Evolutionary conservation across 2,888 invertebrate species (phyloP).

Genomic region (Lacanobia wlatinum): DNA sequence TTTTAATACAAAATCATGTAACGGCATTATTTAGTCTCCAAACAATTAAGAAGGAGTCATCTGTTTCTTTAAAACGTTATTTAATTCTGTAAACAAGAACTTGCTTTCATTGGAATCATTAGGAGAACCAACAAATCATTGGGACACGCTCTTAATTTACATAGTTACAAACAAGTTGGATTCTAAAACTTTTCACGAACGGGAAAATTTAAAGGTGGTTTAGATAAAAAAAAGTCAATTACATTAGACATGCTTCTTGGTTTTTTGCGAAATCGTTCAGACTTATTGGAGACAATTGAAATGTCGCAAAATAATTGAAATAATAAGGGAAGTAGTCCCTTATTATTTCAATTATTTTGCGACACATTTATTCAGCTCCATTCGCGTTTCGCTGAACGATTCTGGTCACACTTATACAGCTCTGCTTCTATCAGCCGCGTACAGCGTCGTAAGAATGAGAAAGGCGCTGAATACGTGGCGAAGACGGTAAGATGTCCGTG

Average conservation of each 20-base stretch:
- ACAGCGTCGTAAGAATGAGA: no score
- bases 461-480: no score
- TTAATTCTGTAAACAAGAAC: slow-evolving; percentile 62
- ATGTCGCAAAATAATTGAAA: no score
- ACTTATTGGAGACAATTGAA: slow-evolving; percentile 5
- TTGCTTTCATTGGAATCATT: slow-evolving; percentile 57
- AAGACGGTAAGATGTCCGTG: no score
- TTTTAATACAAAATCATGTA: neutral
- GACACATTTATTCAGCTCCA: no score
- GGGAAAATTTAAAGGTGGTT: no score
- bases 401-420: no score
- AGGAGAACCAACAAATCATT: slow-evolving; percentile 16
- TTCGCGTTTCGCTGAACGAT: no score
- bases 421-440: no score
- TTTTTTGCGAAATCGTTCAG: slow-evolving; percentile 2
- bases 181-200: neutral
- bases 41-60: neutral
- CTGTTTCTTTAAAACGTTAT: slow-evolving; percentile 40
- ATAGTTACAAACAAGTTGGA: slow-evolving; percentile 58
- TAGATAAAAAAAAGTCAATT: slow-evolving; percentile 1
- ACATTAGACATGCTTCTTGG: neutral
- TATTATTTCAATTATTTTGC: no score
- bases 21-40: neutral
- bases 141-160: slow-evolving; percentile 65
- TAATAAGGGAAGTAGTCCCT: no score